Evolutionary conservation across 2,113 vertebrate genomes (phyloP), one percentile per base, ranked within the genome.

Genomic region (Crotalus viridis): DNA sequence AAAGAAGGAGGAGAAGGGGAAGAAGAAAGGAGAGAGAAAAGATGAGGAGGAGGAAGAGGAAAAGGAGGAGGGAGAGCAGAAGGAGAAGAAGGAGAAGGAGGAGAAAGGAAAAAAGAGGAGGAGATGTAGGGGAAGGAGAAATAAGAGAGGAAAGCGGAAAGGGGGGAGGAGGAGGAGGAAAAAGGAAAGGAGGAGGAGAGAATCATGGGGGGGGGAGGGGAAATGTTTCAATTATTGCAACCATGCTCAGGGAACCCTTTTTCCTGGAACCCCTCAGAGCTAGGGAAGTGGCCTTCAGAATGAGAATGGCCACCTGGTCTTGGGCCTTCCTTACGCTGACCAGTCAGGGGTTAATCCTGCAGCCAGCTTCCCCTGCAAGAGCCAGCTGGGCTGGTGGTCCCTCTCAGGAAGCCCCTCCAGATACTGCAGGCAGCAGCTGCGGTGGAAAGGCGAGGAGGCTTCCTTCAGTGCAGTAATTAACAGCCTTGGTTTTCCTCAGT

Each of bases 401-500:
- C 10, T 39, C 43, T n/a, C 2, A 3, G 55, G 52, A 28, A 55
- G 33, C 26, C 6, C 3, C 87, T 52, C 85, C 9, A 3, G 54
- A 28, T 59, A 33, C 43, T 28, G 33, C 1, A 15, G 17, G 90
- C 87, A 94, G 95, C 59, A 93, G 46, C 48, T 1, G 94, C 93
- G 56, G 94, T 10, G 0, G 21, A 85, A 91, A 93, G 89, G 91
- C 46, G n/a, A 48, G 7, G 87, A 92, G 91, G 93, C 94, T 92
- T 88, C 91, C 94, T 95, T 90, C 55, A 0, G 93, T 89, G 95
- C 88, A 39, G 93, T 95, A 93, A 97, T 96, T 95, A 97, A 95
- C 95, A 81, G 90, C 94, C 96, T n/a, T 1, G 69, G 96, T 96
- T 95, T 91, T 94, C 94, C 91, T 69, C n/a, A 0, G 54, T 93